These are phyloP conservation scores for Globodera ellingtonae DNA, from an alignment of 1,140 invertebrate species.

Conservation along the genomic window DNA sequence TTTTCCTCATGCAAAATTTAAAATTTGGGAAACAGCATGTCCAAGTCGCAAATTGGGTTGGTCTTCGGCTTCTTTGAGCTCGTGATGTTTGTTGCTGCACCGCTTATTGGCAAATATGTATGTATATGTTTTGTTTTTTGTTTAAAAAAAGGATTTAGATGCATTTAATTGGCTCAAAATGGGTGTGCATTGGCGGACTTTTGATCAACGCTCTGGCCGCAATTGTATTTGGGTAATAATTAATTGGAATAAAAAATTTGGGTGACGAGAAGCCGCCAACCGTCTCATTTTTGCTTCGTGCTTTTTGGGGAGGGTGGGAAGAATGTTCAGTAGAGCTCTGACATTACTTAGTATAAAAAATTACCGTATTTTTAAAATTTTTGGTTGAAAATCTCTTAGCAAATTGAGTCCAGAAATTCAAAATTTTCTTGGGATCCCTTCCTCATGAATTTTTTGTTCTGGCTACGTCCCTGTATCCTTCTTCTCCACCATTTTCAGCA, in stretches of 20 bases:
- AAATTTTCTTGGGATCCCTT: no score
- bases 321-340: no score
- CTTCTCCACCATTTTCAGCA: neutral
- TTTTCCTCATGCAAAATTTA: no score
- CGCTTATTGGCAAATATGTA: constrained; percentile 83
- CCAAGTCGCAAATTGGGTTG: constrained; percentile 82
- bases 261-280: no score
- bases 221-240: constrained; percentile 70
- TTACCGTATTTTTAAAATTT: no score
- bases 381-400: no score
- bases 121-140: constrained; percentile 56
- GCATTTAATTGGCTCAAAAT: constrained; percentile 79
- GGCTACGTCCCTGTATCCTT: no score
- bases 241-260: neutral
- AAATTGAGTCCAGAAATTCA: no score
- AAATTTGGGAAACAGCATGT: constrained; percentile 71
- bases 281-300: neutral
- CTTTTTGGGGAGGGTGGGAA: no score
- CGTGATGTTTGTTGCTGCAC: constrained; percentile 83
- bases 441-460: neutral
- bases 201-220: constrained; percentile 75
- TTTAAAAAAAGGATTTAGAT: constrained; percentile 68
- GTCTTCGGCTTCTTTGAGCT: constrained; percentile 90
- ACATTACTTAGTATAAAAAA: no score
- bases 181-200: constrained; percentile 83